Base-by-base conservation (phyloP, 2,888 invertebrate species). In the Ophion obscuratus region DNA sequence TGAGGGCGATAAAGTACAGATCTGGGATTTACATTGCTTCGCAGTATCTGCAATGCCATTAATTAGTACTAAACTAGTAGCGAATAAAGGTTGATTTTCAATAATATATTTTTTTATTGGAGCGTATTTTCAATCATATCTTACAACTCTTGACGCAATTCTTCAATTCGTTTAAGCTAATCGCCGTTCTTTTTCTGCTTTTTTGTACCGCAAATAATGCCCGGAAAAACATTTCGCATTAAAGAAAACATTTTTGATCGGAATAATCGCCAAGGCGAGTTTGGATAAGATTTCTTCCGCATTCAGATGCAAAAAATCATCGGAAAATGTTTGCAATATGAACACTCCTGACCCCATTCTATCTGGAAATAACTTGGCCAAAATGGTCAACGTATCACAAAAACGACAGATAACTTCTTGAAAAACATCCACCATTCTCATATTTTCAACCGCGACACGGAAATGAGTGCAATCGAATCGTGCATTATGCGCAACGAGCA, bases 81-180 rank as follows among this genome's bases (percentile, higher is more conserved):
- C 17, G 31, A 66, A 36, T 66, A 17, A 66, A 27, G 17, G 31
- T 66, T 36, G 1, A 66, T 17, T 14, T 31, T 11, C 36, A 24
- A 66, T 36, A 66, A 27, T 66, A 5, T 36, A 31, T 66, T 31
- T 66, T 66, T 66, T 31, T 10, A 31, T 66, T 66, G 24, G 17
- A 14, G 17, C 0, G 1, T 66, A 66, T 66, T 66, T 31, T 31
- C 11, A 66, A 36, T 66, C 3, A 36, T 66, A 66, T 66, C 66
- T 66, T 66, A 66, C 66, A 66, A 14, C 11, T 36, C 66, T 31
- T 66, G 11, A 66, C 66, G 31, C 36, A 66, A 66, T 66, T 66
- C 31, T 9, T 66, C 17, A 14, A 66, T 36, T 66, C 14, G 24
- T 11, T 66, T 66, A 66, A 11, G 14, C 36, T 14, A 66, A 66